phyloP scores from a whole-genome alignment of 2,888 invertebrate genomes.

The Hypercompe scribonia region DNA sequence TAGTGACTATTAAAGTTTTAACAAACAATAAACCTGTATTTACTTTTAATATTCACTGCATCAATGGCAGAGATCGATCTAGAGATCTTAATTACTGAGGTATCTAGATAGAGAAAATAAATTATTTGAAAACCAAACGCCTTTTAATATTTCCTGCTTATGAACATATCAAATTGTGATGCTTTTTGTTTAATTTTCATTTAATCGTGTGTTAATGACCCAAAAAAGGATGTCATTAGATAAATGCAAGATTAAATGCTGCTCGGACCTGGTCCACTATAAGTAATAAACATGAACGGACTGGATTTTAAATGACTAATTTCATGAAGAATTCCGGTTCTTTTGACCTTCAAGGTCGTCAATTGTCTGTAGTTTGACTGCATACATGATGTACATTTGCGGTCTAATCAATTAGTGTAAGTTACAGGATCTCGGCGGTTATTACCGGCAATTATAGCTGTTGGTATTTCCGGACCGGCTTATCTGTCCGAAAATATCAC shows the following conservation, averaged over 20 bases:
- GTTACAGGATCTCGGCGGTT: background rate
- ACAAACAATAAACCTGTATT: too few relatives aligned
- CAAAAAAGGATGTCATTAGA: background rate
- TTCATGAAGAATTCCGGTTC: background rate
- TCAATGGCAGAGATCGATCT: too few relatives aligned
- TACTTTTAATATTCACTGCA: too few relatives aligned
- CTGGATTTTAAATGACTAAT: background rate
- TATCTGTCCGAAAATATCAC: too few relatives aligned
- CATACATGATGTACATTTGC: background rate
- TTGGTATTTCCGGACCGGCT: too few relatives aligned
- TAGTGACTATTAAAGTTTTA: too few relatives aligned
- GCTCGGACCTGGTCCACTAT: too few relatives aligned
- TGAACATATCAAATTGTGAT: background rate
- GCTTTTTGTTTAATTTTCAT: background rate
- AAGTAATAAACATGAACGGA: background rate
- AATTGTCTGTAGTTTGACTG: background rate
- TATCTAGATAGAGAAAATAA: background rate
- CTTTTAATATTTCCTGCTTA: background rate
- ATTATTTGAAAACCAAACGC: background rate
- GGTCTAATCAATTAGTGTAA: background rate
- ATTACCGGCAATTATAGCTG: background rate
- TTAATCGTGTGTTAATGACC: background rate
- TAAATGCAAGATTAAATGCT: background rate
- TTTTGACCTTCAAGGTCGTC: background rate
- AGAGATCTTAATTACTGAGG: too few relatives aligned